phyloP scores from a whole-genome alignment of 2,797 vertebrate species.

The Eulemur albifrons region DNA sequence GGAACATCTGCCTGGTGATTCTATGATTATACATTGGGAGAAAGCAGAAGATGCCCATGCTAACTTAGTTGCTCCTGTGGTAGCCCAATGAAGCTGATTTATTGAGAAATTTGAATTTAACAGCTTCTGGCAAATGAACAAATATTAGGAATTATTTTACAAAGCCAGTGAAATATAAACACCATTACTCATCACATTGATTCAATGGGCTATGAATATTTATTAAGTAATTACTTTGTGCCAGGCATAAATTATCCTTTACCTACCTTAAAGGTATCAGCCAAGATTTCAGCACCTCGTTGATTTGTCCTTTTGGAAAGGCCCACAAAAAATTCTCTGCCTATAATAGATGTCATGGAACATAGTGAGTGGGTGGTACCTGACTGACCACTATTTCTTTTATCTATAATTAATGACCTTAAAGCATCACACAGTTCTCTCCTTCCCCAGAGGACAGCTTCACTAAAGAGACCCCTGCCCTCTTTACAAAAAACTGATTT shows the following conservation, averaged over 20 bases:
- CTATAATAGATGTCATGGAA: constrained; percentile 82
- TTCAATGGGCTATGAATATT: constrained; percentile 39
- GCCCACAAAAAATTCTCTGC: constrained; percentile 98
- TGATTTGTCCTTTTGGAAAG: constrained; percentile 98
- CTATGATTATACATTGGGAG: neutral
- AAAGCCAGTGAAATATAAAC: constrained; percentile 30
- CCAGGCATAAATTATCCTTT: constrained; percentile 31
- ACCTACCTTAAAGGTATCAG: constrained; percentile 97
- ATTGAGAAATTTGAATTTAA: constrained; percentile 48
- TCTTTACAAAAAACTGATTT: constrained; percentile 18
- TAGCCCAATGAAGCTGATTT: neutral
- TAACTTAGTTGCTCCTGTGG: neutral
- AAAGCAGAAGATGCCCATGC: neutral
- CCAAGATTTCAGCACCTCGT: constrained; percentile 97
- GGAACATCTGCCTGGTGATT: neutral
- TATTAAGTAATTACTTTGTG: constrained; percentile 51
- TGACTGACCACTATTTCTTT: neutral
- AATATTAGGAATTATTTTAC: constrained; percentile 58
- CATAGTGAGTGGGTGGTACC: constrained; percentile 41
- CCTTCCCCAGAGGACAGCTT: neutral
- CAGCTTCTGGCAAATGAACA: constrained; percentile 39
- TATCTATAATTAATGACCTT: constrained; percentile 4
- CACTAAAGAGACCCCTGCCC: neutral
- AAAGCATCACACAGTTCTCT: neutral
- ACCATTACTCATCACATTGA: constrained; percentile 31